Base-by-base conservation (phyloP, 2,888 invertebrate genomes). In the Dolichomitus sp. region DNA sequence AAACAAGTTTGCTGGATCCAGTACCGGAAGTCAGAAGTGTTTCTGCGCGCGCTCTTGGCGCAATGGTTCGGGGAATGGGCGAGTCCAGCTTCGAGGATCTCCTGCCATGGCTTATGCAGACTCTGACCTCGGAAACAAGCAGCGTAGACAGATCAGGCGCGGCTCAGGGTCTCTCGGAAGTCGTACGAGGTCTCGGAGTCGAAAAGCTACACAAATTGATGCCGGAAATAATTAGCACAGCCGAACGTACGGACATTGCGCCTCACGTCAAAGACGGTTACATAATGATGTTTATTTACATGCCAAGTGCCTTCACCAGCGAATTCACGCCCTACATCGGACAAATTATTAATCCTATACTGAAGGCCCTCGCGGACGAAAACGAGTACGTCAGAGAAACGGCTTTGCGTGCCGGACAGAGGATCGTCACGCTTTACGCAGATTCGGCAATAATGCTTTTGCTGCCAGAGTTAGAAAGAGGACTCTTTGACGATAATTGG, bases 211-310 rank as follows among this genome's bases (percentile, higher is more conserved):
- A 99, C 91, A 98, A 98, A 94, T 96, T 99, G 73, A 99, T 99
- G 99, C 99, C 99, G 0, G 98, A 99, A 92, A 98, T 99, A 85
- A 99, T 99, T 87, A 96, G 97, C 70, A 99, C 99, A 0, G 98
- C 99, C 0, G 98, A 98, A 93, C 96, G 99, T 81, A 96, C 97
- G 0, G 98, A 99, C 93, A 98, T 98, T 89, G 98, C 98, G 6
- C 98, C 99, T 0, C 98, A 99, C 94, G 99, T 99, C 1, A 98
- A 99, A 91, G 99, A 99, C 94, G 99, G 99, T 57, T 99, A 99
- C 94, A 99, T 99, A 84, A 99, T 99, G 98, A 98, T 99, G 98
- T 99, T 99, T 94, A 99, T 99, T 91, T 99, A 99, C 94, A 98
- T 99, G 97, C 99, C 99, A 2, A 97, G 97, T 82, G 99, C 99